phyloP scores from a whole-genome alignment of 2,113 vertebrate genomes.

The Hyla sarda region DNA sequence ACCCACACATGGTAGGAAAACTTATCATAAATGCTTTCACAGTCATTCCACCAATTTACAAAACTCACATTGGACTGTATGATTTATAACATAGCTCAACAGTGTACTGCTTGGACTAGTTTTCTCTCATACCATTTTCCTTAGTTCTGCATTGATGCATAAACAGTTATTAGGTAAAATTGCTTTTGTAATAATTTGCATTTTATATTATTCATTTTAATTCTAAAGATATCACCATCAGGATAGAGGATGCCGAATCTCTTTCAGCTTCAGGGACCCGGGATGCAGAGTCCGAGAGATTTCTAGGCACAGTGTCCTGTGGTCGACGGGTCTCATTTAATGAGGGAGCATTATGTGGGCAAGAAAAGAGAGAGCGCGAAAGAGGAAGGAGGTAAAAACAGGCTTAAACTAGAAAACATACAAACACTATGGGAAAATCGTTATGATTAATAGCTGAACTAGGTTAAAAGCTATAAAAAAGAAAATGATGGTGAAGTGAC shows the following conservation, averaged over 20 bases:
- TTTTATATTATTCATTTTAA: background rate
- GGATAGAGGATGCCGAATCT: constrained; percentile 88
- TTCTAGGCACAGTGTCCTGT: constrained; percentile 85
- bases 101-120: too few species aligned
- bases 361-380: constrained; percentile 87
- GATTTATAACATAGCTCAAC: too few species aligned
- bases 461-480: too few species aligned
- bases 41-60: background rate
- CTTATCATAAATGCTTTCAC: background rate
- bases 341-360: constrained; percentile 92
- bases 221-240: constrained; percentile 85
- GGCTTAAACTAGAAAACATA: background rate
- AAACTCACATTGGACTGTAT: background rate
- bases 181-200: accelerated
- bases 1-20: constrained; percentile 83
- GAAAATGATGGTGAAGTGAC: too few species aligned
- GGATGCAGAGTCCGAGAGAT: constrained; percentile 88
- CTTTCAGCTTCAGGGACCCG: constrained; percentile 81
- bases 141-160: background rate
- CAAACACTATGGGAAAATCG: background rate
- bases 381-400: constrained; percentile 88
- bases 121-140: background rate
- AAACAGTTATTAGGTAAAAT: background rate
- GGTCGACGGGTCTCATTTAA: constrained; percentile 96
- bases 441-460: background rate